Conservation (phyloP, 2,113 vertebrate species). For the Pelecanus crispus region DNA sequence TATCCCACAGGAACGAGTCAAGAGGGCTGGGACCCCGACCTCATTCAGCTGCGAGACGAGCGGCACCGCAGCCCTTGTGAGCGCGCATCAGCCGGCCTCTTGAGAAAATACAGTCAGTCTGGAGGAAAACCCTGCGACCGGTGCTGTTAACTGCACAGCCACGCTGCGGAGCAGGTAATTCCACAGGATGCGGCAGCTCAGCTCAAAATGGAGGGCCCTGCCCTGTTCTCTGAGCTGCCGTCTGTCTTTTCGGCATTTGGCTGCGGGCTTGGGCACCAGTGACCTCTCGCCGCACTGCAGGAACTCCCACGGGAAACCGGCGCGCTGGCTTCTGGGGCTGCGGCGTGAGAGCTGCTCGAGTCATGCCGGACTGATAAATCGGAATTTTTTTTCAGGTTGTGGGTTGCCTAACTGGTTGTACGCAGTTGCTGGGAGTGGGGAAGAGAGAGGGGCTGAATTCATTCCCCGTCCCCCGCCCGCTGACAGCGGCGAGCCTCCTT, state of each 20-base stretch:
- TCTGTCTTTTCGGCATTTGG: neutral
- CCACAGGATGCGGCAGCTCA: neutral
- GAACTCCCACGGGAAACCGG: neutral
- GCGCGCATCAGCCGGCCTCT: neutral
- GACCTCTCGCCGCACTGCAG: neutral
- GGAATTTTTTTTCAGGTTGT: neutral
- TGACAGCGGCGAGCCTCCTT: neutral
- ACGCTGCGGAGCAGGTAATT: accelerated
- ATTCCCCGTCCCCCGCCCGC: neutral
- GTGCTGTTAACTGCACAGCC: neutral
- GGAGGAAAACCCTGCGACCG: neutral
- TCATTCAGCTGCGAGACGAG: neutral
- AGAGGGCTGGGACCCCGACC: neutral
- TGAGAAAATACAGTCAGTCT: neutral
- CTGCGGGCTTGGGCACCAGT: neutral
- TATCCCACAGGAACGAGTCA: no score
- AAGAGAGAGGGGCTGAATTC: neutral
- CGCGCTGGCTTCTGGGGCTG: neutral
- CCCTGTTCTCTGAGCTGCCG: neutral
- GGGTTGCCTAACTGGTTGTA: neutral
- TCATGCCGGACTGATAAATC: accelerated
- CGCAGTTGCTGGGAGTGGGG: neutral
- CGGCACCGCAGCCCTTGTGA: accelerated
- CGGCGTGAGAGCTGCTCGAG: accelerated
- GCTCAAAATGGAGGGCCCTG: neutral